Evolutionary conservation across 2,797 vertebrate genomes (phyloP).

Genomic region (Podarcis lilfordi): DNA sequence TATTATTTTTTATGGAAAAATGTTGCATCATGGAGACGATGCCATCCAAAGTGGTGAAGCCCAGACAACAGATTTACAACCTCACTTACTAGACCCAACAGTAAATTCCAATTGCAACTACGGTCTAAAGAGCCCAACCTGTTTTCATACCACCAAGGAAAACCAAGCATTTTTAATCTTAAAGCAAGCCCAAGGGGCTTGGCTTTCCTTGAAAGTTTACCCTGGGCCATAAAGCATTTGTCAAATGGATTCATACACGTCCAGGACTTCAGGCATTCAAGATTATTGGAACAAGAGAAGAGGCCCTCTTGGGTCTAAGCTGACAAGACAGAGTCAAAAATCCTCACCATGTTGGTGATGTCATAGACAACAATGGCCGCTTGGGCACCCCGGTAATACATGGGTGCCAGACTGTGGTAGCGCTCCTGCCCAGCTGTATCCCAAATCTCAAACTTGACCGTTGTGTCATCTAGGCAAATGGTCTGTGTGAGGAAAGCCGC

Average conservation of each 20-base stretch:
- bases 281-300: neutral
- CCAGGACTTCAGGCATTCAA: neutral
- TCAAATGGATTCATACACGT: neutral
- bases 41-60: neutral
- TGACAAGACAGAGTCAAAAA: neutral
- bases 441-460: slow-evolving; percentile 99
- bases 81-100: neutral
- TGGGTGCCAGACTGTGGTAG: slow-evolving; percentile 97
- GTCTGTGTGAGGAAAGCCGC: slow-evolving; percentile 99
- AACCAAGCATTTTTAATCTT: no score
- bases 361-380: slow-evolving; percentile 98
- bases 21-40: neutral
- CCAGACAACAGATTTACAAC: neutral
- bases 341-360: slow-evolving; percentile 95
- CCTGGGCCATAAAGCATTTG: neutral
- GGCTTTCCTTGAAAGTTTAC: neutral
- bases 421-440: slow-evolving; percentile 97
- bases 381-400: slow-evolving; percentile 98
- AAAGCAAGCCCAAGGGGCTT: neutral
- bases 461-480: slow-evolving; percentile 97
- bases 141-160: no score
- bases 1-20: neutral
- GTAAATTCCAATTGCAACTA: neutral
- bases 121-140: neutral
- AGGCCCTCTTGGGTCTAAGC: no score